Evolutionary conservation across 2,797 vertebrate genomes (phyloP).

Genomic region (Margarornis squamiger): DNA sequence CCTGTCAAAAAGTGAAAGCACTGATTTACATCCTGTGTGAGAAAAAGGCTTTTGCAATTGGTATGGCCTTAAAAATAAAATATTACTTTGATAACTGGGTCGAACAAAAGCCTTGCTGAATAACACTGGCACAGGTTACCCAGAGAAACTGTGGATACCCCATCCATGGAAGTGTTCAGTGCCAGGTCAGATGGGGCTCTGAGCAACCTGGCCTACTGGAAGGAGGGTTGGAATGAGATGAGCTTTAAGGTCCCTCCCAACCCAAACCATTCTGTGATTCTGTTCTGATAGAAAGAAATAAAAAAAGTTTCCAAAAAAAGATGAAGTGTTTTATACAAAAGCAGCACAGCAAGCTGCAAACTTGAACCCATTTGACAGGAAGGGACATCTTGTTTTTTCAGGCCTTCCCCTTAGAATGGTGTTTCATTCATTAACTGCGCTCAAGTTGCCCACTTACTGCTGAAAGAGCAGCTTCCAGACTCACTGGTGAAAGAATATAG

Average conservation of each 20-base stretch:
- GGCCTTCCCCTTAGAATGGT: neutral
- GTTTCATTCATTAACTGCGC: fast-evolving
- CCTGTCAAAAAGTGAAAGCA: neutral
- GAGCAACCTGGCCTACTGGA: neutral
- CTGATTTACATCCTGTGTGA: neutral
- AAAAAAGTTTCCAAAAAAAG: neutral
- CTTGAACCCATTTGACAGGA: fast-evolving
- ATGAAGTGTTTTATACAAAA: fast-evolving
- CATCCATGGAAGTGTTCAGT: neutral
- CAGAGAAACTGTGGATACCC: neutral
- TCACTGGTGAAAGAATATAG: fast-evolving
- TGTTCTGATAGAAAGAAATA: neutral
- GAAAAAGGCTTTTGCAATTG: neutral
- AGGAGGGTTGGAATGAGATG: neutral
- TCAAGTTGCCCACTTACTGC: neutral
- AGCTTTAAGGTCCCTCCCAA: neutral
- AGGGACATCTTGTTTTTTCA: neutral
- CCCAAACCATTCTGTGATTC: neutral
- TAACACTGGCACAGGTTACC: neutral
- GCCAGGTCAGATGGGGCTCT: neutral
- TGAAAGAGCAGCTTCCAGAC: neutral
- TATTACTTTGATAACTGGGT: neutral
- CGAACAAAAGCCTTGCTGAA: neutral
- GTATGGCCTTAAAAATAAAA: neutral
- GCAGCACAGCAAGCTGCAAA: neutral